Base-by-base conservation (phyloP, 2,888 invertebrate species). In the Nomada goodeniana region DNA sequence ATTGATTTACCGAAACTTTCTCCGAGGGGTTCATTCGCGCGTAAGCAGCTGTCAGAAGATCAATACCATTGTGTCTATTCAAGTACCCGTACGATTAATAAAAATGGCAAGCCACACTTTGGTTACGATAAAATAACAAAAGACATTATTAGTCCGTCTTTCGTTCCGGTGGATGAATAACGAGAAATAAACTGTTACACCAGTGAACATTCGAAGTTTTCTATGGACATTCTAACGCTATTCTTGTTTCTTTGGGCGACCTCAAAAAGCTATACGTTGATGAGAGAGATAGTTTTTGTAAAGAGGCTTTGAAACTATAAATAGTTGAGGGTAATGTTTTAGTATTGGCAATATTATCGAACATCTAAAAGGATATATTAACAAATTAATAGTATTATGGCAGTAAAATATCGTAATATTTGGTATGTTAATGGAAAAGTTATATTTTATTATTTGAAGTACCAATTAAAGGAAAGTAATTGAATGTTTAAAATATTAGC, bases 1-100 rank as follows among this genome's bases (percentile, higher is more conserved):
- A 75, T 74, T 72, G 78, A 83, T 75, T 82, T 78, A 82, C 65
- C 71, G 63, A 26, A 11, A 83, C 82, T 83, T 83, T 83, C 83
- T 60, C 83, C 55, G 29, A 1, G 18, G 44, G 61, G 29, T 75
- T 70, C 73, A 71, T 65, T 69, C 23, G 42, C 13, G 42, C 50
- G 36, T 29, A 55, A 44, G 11, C 20, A 57, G 26, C 53, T 44
- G 52, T 57, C 20, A 20, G 59, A 75, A 63, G 23, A 60, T 61
- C 61, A 55, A 1, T 59, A n/a, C 44, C 29, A 69, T 69, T 55
- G 18, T 42, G n/a, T 0, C 36, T 4, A 2, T 2, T 10, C 23
- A 0, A 52, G 26, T 29, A n/a, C 5, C 0, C 26, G n/a, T 18
- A 10, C 2, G 26, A 18, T 52, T 59, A n/a, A 47, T 64, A 77